Percentiles rank a stretch among this genome's conserved stretches.
Conservation (phyloP, 1,140 invertebrate genomes). For the Diabrotica undecimpunctata region DNA sequence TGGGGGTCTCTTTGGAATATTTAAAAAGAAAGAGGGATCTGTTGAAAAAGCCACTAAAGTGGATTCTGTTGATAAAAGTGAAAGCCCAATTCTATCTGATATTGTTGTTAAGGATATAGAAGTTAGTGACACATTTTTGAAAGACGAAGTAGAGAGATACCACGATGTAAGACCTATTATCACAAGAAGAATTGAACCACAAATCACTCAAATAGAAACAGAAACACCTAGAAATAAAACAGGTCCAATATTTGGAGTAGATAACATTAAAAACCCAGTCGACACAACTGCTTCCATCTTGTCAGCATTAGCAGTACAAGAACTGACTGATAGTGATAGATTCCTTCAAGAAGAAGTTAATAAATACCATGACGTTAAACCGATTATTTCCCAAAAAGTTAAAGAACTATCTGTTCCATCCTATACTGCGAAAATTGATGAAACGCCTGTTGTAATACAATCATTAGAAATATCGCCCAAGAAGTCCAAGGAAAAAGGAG, state of each 20-base stretch:
- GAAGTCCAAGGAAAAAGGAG: no score
- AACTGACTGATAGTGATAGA: no score
- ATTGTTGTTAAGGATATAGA: slow-evolving; percentile 21
- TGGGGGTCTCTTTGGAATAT: slow-evolving; percentile 24
- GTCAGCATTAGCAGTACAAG: no score
- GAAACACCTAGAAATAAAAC: no score
- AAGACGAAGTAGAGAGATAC: slow-evolving; percentile 28
- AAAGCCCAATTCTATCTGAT: slow-evolving; percentile 7
- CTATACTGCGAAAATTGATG: neutral
- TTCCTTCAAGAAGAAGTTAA: no score
- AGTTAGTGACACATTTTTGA: slow-evolving; percentile 24
- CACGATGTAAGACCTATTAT: slow-evolving; percentile 26
- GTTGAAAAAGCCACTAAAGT: slow-evolving; percentile 8
- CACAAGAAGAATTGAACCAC: neutral
- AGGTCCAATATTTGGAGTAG: no score
- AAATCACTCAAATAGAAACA: no score
- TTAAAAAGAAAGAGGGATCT: slow-evolving; percentile 21
- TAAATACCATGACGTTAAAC: no score
- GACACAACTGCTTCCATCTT: no score
- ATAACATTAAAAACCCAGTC: no score
- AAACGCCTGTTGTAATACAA: neutral
- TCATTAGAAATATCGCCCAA: neutral
- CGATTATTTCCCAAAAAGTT: no score
- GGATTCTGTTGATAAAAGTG: slow-evolving; percentile 3
- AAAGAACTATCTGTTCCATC: no score